A percentile compares a stretch with the other conserved stretches of the same genome.
phyloP scores from a whole-genome alignment of 2,797 vertebrate species.

The Eulemur mongoz region DNA sequence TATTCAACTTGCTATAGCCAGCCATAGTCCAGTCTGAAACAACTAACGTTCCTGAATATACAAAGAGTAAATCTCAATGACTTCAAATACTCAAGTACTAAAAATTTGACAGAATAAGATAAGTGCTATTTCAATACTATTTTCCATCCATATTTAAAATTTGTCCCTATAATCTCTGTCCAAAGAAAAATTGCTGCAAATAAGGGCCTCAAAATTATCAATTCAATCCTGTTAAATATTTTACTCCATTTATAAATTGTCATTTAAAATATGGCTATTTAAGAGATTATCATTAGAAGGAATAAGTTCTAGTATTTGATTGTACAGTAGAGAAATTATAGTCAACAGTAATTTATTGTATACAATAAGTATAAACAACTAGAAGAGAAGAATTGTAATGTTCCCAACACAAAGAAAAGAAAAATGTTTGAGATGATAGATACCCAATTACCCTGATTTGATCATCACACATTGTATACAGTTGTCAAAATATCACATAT shows the following conservation, averaged over 20 bases:
- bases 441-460: neutral
- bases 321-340: neutral
- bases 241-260: neutral
- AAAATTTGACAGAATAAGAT: slow-evolving; percentile 38
- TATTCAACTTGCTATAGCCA: slow-evolving; percentile 66
- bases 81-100: slow-evolving; percentile 49
- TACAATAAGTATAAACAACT: neutral
- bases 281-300: slow-evolving; percentile 8
- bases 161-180: neutral
- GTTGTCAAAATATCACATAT: neutral
- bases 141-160: slow-evolving; percentile 67
- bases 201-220: slow-evolving; percentile 1
- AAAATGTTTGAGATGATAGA: neutral
- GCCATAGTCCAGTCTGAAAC: slow-evolving; percentile 25
- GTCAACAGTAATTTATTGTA: neutral
- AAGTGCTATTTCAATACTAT: neutral
- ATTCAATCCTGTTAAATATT: neutral
- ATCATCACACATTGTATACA: neutral
- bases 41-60: neutral
- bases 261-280: slow-evolving; percentile 26
- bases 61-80: neutral
- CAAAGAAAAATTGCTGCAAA: slow-evolving; percentile 15
- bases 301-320: neutral
- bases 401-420: neutral
- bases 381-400: neutral